These are phyloP conservation scores for Melipona quadrifasciata DNA, from an alignment of 1,140 invertebrate genomes.

Conservation along the genomic window DNA sequence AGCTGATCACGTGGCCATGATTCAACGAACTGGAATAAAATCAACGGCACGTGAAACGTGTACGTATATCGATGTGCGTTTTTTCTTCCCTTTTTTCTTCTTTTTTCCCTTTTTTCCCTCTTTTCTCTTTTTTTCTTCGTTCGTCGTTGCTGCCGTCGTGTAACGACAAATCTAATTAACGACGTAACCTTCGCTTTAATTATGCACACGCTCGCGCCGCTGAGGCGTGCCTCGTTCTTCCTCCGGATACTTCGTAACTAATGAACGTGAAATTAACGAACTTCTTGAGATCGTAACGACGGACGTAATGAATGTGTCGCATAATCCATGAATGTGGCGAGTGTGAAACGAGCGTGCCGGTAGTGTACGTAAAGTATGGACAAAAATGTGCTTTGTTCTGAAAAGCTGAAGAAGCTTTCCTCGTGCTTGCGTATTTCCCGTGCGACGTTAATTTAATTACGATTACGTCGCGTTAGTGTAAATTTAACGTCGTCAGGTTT, in stretches of 20 bases:
- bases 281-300: slow-evolving; percentile 20
- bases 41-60: neutral
- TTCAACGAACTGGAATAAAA: neutral
- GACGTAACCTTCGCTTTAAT: slow-evolving; percentile 21
- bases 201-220: neutral
- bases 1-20: neutral
- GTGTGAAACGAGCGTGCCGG: neutral
- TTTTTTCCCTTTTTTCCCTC: too few species aligned
- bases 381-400: neutral
- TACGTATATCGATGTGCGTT: neutral
- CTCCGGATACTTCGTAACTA: slow-evolving; percentile 5
- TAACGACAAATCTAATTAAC: slow-evolving; percentile 31
- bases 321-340: slow-evolving; percentile 2
- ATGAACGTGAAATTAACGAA: slow-evolving; percentile 34
- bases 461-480: too few species aligned
- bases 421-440: neutral
- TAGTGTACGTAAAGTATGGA: too few species aligned
- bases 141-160: neutral
- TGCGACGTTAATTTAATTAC: neutral
- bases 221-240: neutral
- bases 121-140: neutral
- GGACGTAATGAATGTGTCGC: neutral
- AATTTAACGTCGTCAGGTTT: too few species aligned
- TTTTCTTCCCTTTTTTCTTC: too few species aligned
- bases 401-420: neutral